These are phyloP conservation scores for Cremastobaeus sp. DNA, from an alignment of 2,888 invertebrate genomes.

Conservation along the genomic window DNA sequence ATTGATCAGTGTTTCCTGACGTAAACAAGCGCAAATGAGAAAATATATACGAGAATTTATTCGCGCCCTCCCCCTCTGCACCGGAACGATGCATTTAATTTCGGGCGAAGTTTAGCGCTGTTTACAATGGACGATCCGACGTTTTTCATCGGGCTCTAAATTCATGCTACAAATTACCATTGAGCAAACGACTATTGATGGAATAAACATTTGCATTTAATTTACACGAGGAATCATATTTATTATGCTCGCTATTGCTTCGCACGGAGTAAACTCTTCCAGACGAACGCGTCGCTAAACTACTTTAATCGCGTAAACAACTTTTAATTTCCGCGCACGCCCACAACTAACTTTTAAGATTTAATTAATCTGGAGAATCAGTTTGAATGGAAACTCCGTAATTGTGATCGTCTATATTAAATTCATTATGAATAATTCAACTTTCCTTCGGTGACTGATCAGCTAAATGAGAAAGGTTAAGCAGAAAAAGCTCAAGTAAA, in stretches of 20 bases:
- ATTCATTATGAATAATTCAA: too few relatives aligned
- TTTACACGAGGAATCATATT: constrained; percentile 14
- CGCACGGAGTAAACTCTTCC: background rate
- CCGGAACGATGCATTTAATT: too few relatives aligned
- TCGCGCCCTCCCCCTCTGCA: too few relatives aligned
- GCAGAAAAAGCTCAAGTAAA: too few relatives aligned
- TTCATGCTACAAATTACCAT: background rate
- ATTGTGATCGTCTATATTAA: too few relatives aligned
- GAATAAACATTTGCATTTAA: constrained; percentile 18
- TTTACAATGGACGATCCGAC: background rate
- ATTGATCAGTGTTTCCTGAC: too few relatives aligned
- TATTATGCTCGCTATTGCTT: background rate
- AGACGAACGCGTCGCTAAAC: constrained; percentile 1
- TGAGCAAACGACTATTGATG: background rate
- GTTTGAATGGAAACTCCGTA: background rate
- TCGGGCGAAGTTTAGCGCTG: background rate
- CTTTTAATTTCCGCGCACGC: constrained; percentile 14
- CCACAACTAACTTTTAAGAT: constrained; percentile 8
- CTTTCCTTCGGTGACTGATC: too few relatives aligned
- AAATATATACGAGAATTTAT: too few relatives aligned
- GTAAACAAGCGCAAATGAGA: too few relatives aligned
- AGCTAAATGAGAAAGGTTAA: too few relatives aligned
- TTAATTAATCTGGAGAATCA: constrained; percentile 12
- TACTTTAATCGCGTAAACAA: constrained; percentile 1
- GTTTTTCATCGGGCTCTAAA: constrained; percentile 5